These are phyloP conservation scores for Genyomyrus donnyi DNA, from an alignment of 2,113 vertebrate species.

Conservation along the genomic window DNA sequence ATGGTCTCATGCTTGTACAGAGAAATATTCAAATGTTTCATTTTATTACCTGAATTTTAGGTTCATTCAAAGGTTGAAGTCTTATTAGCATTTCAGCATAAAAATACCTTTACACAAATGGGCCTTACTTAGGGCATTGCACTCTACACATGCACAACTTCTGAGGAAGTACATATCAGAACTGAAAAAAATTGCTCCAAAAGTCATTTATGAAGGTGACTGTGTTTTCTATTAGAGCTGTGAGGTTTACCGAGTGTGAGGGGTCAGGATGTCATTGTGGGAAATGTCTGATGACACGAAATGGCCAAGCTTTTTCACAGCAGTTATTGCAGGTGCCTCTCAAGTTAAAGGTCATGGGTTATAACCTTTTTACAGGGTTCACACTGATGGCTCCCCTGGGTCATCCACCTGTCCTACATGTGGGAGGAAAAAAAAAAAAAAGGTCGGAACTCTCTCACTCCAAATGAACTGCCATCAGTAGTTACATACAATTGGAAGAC, in stretches of 20 bases:
- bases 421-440: conserved; percentile 62
- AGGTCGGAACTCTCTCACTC: not conserved
- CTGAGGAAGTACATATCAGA: not conserved
- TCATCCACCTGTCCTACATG: conserved; percentile 64
- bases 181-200: not conserved
- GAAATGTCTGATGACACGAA: not conserved
- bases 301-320: conserved; percentile 7
- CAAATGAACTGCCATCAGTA: conserved; percentile 27
- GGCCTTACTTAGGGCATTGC: too few relatives aligned
- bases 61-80: not conserved
- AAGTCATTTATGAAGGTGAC: not conserved
- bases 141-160: not conserved
- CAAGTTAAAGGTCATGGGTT: conserved; percentile 28
- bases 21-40: not conserved
- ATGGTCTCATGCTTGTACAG: not conserved
- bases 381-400: conserved; percentile 39
- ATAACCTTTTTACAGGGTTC: conserved; percentile 15
- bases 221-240: not conserved
- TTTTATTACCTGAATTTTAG: not conserved
- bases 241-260: conserved; percentile 43
- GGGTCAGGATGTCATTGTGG: not conserved
- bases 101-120: not conserved
- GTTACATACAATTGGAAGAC: conserved; percentile 39
- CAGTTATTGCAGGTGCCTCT: conserved; percentile 24
- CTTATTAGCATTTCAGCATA: not conserved